Evolutionary conservation across 2,797 vertebrate species (phyloP), one percentile per base, ranked within the genome.

Genomic region (Liparis tanakae): DNA sequence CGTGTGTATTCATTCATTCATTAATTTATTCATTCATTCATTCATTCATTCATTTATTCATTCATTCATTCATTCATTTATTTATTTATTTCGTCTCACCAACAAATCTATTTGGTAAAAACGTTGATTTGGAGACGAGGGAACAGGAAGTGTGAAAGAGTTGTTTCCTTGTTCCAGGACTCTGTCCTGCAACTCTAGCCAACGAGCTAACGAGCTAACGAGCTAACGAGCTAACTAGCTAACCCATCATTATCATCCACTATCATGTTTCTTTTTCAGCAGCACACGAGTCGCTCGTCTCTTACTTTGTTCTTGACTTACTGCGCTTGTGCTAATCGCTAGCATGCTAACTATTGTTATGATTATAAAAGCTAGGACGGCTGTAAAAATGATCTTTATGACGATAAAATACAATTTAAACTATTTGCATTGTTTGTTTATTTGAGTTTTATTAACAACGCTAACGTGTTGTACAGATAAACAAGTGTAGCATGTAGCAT

Each of bases 401-500:
- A 50, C 20, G 18, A 25, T 13, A 53, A 25, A 53, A 53, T 14
- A 25, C 18, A 50, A 20, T 20, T 20, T 10, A 20, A 50, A 50
- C 48, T 10, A 17, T 48, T 43, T 43, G 41, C 14, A 43, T 15
- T 18, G 8, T 46, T 43, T 44, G 18, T 48, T 18, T 8, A 48
- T 48, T 18, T 3, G 15, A n/a, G 48, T 20, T 51, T 30, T 39
- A 53, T 61, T 50, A 56, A n/a, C 20, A 43, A 10, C 37, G 10
- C 10, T 30, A 43, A 58, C 36, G 25, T 54, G 30, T 18, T 55
- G 22, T 41, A 20, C 44, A 1, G 53, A 74, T 75, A 67, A 85
- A 85, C 67, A 71, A 69, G 44, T 51, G 36, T 10, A 48, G 62
- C 44, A 51, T 51, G 36, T 10, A 48, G 62, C 44, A 51, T 57